These are phyloP conservation scores for Mystacides longicornis DNA, from an alignment of 2,888 invertebrate species.

Conservation along the genomic window DNA sequence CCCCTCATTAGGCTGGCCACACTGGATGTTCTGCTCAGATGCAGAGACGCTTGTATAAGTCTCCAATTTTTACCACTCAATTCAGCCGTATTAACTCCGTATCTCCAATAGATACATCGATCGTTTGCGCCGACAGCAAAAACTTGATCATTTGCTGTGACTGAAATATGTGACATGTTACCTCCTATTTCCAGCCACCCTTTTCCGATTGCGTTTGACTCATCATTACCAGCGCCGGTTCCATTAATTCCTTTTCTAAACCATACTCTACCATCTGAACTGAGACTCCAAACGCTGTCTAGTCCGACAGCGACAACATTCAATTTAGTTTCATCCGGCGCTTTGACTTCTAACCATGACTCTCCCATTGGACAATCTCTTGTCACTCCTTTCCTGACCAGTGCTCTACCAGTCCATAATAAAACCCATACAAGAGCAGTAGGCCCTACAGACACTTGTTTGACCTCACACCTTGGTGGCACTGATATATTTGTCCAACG, in stretches of 20 bases:
- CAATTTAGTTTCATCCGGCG: constrained; percentile 62
- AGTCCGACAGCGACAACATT: constrained; percentile 74
- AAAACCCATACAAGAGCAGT: constrained; percentile 84
- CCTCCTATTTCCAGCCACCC: constrained; percentile 90
- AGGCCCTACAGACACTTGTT: constrained; percentile 78
- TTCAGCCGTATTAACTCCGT: constrained; percentile 66
- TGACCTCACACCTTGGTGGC: constrained; percentile 72
- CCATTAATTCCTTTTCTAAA: constrained; percentile 71
- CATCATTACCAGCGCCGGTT: constrained; percentile 61
- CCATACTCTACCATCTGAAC: constrained; percentile 79
- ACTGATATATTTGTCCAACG: constrained; percentile 76
- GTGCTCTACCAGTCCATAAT: constrained; percentile 73
- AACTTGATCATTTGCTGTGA: constrained; percentile 81
- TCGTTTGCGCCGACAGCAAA: constrained; percentile 82
- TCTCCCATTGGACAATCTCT: constrained; percentile 64
- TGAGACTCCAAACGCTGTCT: constrained; percentile 72
- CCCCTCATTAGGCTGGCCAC: constrained; percentile 62
- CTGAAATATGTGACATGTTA: constrained; percentile 74
- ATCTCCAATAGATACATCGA: constrained; percentile 71
- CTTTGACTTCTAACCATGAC: constrained; percentile 74
- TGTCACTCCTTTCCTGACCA: constrained; percentile 77
- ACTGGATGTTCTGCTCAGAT: constrained; percentile 76
- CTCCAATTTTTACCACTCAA: constrained; percentile 85
- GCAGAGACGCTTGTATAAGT: constrained; percentile 69
- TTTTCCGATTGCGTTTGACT: constrained; percentile 69